Evolutionary conservation across 2,797 vertebrate species (phyloP).

Genomic region (Steatocranus sp.): DNA sequence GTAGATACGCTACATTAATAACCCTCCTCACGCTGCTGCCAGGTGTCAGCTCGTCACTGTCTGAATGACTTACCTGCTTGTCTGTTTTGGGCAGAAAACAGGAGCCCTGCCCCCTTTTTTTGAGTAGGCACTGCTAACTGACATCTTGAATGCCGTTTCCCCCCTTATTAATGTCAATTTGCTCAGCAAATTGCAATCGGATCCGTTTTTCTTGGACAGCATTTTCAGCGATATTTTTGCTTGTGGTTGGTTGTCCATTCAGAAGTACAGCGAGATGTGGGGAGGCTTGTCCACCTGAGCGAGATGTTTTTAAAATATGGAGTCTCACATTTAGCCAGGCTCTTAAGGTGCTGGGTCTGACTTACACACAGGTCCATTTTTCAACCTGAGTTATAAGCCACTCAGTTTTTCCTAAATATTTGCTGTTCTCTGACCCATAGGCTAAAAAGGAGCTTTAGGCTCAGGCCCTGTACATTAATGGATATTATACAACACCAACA

Average conservation of each 20-base stretch:
- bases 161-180: slow-evolving; percentile 80
- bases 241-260: slow-evolving; percentile 70
- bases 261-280: slow-evolving; percentile 65
- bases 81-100: slow-evolving; percentile 68
- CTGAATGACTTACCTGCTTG: slow-evolving; percentile 79
- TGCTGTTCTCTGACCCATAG: slow-evolving; percentile 15
- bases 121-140: slow-evolving; percentile 70
- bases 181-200: slow-evolving; percentile 77
- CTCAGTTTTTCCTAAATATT: slow-evolving; percentile 26
- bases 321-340: slow-evolving; percentile 45
- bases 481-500: background rate
- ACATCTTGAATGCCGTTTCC: slow-evolving; percentile 73
- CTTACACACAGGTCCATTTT: slow-evolving; percentile 57
- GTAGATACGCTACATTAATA: slow-evolving; percentile 77
- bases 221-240: slow-evolving; percentile 66
- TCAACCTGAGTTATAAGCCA: slow-evolving; percentile 25
- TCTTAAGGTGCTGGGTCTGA: slow-evolving; percentile 33
- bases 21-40: slow-evolving; percentile 64
- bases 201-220: slow-evolving; percentile 78
- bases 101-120: slow-evolving; percentile 59
- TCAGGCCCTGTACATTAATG: background rate
- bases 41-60: slow-evolving; percentile 77
- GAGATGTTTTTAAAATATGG: slow-evolving; percentile 65
- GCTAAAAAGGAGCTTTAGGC: slow-evolving; percentile 3
- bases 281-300: slow-evolving; percentile 69